These are phyloP conservation scores for Rhombomys opimus DNA, from an alignment of 2,113 vertebrate genomes.

Conservation along the genomic window DNA sequence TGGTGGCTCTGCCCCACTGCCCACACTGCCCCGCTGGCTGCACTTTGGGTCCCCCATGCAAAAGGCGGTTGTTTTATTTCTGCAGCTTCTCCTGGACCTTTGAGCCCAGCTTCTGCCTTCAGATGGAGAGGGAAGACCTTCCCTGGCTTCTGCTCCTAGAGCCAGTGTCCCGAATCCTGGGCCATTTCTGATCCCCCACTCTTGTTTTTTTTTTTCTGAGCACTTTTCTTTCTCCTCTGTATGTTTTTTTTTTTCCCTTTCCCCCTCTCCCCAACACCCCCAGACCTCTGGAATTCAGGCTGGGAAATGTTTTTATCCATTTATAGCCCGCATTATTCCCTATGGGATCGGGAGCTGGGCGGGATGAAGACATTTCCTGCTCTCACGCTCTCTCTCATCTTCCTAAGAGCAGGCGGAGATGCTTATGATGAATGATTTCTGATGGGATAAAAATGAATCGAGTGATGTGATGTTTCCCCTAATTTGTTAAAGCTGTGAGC, in stretches of 20 bases:
- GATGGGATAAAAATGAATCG: constrained; percentile 64
- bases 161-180: background rate
- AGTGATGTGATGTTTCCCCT: constrained; percentile 60
- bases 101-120: background rate
- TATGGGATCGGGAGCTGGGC: background rate
- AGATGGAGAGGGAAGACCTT: fast-evolving
- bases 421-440: constrained; percentile 62
- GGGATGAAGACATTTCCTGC: constrained; percentile 26
- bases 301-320: background rate
- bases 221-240: background rate
- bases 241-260: background rate
- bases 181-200: background rate
- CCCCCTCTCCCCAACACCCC: background rate
- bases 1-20: no score
- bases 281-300: constrained; percentile 50
- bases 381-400: constrained; percentile 9
- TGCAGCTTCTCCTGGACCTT: background rate
- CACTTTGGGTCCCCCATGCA: no score
- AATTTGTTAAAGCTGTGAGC: constrained; percentile 74
- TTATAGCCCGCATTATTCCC: background rate
- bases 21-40: no score
- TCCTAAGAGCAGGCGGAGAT: background rate
- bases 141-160: background rate
- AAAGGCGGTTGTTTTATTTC: background rate
- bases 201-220: background rate